phyloP scores from a whole-genome alignment of 2,888 invertebrate species.

The Xanthostigma xanthostigma region DNA sequence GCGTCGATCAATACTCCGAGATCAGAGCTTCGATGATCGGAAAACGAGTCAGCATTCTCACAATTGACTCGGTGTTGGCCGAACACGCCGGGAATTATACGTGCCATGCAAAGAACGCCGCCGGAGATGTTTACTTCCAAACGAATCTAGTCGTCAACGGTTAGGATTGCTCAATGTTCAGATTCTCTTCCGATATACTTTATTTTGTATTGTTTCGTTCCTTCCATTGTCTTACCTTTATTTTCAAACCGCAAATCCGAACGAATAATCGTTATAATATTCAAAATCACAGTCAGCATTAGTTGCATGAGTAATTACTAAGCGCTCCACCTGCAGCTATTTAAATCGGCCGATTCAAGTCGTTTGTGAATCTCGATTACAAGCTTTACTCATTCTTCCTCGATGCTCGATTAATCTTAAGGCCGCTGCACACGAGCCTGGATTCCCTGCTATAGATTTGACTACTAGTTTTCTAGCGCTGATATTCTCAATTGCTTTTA shows the following conservation, averaged over 20 bases:
- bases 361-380: too few species aligned
- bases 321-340: too few species aligned
- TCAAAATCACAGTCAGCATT: too few species aligned
- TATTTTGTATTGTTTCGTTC: conserved; percentile 1
- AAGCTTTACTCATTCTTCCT: too few species aligned
- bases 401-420: too few species aligned
- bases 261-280: background rate
- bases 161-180: conserved; percentile 24
- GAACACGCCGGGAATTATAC: conserved; percentile 63
- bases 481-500: too few species aligned
- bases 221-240: background rate
- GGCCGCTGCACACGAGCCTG: too few species aligned
- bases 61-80: conserved; percentile 51
- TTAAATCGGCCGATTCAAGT: too few species aligned
- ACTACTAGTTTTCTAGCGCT: too few species aligned
- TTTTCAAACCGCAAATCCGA: background rate
- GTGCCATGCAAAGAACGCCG: conserved; percentile 58
- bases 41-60: conserved; percentile 39
- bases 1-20: conserved; percentile 29
- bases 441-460: too few species aligned
- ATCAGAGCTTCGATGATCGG: conserved; percentile 33
- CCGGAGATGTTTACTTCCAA: conserved; percentile 50
- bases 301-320: too few species aligned
- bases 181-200: conserved; percentile 4
- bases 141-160: conserved; percentile 61